phyloP scores from a whole-genome alignment of 2,888 invertebrate genomes.

The Lumbricus terrestris region DNA sequence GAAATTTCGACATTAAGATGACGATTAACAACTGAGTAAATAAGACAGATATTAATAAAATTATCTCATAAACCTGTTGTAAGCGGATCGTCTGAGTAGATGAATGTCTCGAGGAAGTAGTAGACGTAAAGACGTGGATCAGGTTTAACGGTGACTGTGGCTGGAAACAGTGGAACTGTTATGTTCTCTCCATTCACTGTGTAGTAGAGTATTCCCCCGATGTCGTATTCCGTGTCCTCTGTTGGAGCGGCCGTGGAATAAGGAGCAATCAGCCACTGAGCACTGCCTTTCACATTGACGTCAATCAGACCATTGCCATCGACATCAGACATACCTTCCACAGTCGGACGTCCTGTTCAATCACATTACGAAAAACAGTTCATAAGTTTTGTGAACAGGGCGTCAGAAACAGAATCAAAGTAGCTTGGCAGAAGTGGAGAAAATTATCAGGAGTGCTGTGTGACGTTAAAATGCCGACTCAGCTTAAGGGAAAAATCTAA shows the following conservation, averaged over 20 bases:
- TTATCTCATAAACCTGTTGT: conserved; percentile 31
- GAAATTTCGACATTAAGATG: too few relatives aligned
- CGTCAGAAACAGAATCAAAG: too few relatives aligned
- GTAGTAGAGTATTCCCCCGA: conserved; percentile 44
- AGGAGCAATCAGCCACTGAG: conserved; percentile 44
- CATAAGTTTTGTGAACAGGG: too few relatives aligned
- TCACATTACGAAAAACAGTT: too few relatives aligned
- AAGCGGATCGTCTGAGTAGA: conserved; percentile 44
- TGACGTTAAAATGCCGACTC: too few relatives aligned
- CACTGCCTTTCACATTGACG: conserved; percentile 28
- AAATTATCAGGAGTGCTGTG: too few relatives aligned
- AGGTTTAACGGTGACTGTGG: conserved; percentile 45
- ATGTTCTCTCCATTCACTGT: conserved; percentile 40
- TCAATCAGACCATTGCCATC: conserved; percentile 40
- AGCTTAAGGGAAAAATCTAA: too few relatives aligned
- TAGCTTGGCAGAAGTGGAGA: too few relatives aligned
- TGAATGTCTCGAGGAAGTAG: conserved; percentile 46
- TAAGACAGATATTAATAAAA: background rate
- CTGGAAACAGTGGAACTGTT: conserved; percentile 42
- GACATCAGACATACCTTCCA: conserved; percentile 40
- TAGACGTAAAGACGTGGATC: conserved; percentile 43
- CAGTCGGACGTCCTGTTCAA: conserved; percentile 35
- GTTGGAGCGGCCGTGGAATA: conserved; percentile 42
- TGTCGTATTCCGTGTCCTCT: conserved; percentile 39
- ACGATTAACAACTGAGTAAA: background rate